Evolutionary conservation across 2,113 vertebrate genomes (phyloP).

Genomic region (Dasyornis broadbenti): DNA sequence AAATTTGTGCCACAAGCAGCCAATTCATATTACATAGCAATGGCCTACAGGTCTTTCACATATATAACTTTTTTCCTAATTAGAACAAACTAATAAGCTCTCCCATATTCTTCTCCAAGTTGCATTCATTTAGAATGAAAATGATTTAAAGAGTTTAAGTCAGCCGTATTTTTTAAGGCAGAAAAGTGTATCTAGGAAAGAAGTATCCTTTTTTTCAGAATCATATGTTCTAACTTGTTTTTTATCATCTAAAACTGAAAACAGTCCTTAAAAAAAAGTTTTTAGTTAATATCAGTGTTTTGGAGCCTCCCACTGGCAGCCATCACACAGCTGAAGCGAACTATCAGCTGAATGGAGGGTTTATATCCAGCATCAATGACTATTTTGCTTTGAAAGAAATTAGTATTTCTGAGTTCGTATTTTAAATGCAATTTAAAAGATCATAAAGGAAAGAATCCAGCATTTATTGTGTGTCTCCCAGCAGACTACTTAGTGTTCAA

Average conservation of each 20-base stretch:
- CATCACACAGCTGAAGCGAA: constrained; percentile 53
- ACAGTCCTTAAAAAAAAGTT: constrained; percentile 44
- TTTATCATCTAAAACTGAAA: neutral
- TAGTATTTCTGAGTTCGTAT: neutral
- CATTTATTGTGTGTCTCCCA: constrained; percentile 38
- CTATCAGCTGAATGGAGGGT: neutral
- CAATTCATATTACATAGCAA: neutral
- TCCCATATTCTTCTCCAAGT: neutral
- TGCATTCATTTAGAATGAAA: neutral
- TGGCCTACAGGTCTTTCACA: neutral
- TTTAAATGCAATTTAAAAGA: constrained; percentile 50
- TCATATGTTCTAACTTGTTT: neutral
- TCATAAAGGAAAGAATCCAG: constrained; percentile 26
- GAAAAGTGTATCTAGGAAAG: neutral
- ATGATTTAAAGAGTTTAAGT: neutral
- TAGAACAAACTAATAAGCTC: neutral
- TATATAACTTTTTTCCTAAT: neutral
- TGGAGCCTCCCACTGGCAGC: constrained; percentile 68
- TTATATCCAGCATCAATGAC: constrained; percentile 5
- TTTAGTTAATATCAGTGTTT: constrained; percentile 57
- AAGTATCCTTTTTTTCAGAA: neutral
- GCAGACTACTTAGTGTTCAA: constrained; percentile 54
- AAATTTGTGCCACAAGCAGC: neutral
- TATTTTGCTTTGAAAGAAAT: constrained; percentile 32
- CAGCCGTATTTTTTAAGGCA: neutral